Conservation (phyloP, 2,888 invertebrate species). For the Cosmopolites sordidus region DNA sequence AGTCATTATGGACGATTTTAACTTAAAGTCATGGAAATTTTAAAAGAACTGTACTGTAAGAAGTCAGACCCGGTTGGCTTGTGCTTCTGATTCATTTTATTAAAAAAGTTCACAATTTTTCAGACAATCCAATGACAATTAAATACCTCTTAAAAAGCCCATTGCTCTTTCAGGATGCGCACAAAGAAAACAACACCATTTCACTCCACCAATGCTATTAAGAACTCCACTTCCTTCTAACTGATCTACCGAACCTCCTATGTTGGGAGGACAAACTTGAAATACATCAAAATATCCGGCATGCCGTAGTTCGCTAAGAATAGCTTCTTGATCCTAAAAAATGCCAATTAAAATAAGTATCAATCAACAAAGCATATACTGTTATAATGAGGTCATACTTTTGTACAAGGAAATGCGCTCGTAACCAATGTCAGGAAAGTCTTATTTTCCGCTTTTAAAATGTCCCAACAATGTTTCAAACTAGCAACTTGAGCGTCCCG, state of each 20-base stretch:
- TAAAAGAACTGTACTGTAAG: no score
- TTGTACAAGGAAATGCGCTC: constrained; percentile 86
- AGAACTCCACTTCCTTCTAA: constrained; percentile 43
- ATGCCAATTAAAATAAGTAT: no score
- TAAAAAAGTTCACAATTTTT: constrained; percentile 1
- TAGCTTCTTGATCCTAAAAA: constrained; percentile 69
- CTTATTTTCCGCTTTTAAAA: constrained; percentile 85
- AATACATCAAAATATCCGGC: constrained; percentile 92
- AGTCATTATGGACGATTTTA: no score
- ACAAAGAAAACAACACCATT: constrained; percentile 92
- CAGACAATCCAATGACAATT: no score
- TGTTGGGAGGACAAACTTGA: constrained; percentile 63
- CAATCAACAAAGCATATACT: no score
- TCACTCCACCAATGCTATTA: constrained; percentile 52
- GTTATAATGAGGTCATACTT: no score
- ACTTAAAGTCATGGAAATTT: no score
- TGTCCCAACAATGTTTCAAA: constrained; percentile 91
- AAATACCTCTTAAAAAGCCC: constrained; percentile 65
- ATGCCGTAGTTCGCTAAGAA: constrained; percentile 79
- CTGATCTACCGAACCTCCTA: constrained; percentile 41
- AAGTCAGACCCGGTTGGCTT: no score
- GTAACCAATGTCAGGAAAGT: constrained; percentile 88
- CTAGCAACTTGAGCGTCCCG: constrained; percentile 77
- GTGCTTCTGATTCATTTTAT: background rate
- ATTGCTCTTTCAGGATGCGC: constrained; percentile 87